Base-by-base conservation (phyloP, 2,888 invertebrate species). In the Dione vanillae region DNA sequence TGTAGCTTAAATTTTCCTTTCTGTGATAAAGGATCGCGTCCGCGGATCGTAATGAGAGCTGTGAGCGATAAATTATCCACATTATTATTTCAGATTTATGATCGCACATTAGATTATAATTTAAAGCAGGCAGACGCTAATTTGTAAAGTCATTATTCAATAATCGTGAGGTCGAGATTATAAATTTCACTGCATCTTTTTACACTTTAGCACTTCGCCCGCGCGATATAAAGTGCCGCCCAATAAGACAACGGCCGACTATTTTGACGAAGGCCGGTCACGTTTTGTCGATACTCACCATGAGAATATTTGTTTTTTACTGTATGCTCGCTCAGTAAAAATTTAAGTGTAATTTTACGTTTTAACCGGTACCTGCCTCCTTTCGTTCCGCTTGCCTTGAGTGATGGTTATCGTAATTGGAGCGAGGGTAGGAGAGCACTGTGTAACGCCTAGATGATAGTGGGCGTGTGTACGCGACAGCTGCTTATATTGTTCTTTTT, bases 271-370 rank as follows among this genome's bases (percentile, higher is more conserved):
- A 90, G 91, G 88, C 90, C 89, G 90, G 93, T 93, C 93, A 93
- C 93, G 93, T 93, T 93, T 89, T 83, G 87, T 91, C 92, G 92
- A 92, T 92, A 90, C 90, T 84, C 86, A 80, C 90, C 92, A 92
- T 92, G 93, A 92, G 93, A 92, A 92, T 93, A 92, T 93, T 93
- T 92, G 92, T 92, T 93, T 93, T 92, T 92, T 92, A 88, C 90
- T 90, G 88, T 88, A 84, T 84, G 91, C 87, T 86, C 86, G 90
- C 85, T 86, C 88, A 89, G 87, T 90, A 89, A 92, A 93, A 92
- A 91, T 92, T 89, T 84, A 92, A 91, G 92, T 88, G 91, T 92
- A 93, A 92, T 93, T 92, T 92, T 89, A 92, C 89, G 91, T 92
- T 92, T 92, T 90, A 92, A 89, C 89, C 83, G 87, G 91, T 91